phyloP scores from a whole-genome alignment of 2,113 vertebrate species.

The Microcebus jonahi region DNA sequence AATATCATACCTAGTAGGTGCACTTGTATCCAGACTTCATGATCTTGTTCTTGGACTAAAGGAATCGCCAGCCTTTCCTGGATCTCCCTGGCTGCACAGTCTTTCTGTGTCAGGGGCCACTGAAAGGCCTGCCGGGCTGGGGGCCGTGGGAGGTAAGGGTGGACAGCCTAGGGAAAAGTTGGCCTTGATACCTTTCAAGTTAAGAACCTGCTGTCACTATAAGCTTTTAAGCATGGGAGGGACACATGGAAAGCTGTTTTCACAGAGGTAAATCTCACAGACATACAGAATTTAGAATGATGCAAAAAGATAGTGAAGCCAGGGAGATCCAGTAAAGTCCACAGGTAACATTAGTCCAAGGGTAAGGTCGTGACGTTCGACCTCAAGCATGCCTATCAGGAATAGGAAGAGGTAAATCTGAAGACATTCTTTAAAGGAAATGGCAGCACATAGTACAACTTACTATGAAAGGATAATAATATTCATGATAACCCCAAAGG shows the following conservation, averaged over 20 bases:
- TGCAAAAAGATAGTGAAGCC: background rate
- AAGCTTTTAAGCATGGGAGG: background rate
- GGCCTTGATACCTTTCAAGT: background rate
- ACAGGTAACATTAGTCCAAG: background rate
- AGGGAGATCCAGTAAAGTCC: background rate
- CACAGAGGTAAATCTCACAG: background rate
- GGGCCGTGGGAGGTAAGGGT: background rate
- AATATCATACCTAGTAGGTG: background rate
- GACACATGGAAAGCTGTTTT: background rate
- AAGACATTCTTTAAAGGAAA: background rate
- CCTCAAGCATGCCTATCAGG: rapidly evolving
- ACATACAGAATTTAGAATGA: background rate
- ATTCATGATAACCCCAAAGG: background rate
- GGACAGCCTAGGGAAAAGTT: background rate
- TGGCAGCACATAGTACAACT: background rate
- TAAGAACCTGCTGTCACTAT: background rate
- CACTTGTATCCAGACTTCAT: background rate
- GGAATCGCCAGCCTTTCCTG: background rate
- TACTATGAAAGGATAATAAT: background rate
- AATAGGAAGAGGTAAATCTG: background rate
- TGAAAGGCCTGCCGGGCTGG: background rate
- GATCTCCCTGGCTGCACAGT: background rate
- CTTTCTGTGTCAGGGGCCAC: background rate
- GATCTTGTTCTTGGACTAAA: background rate
- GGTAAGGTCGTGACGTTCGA: background rate